Evolutionary conservation across 2,888 invertebrate genomes (phyloP).

Genomic region (Oxytorus armatus): DNA sequence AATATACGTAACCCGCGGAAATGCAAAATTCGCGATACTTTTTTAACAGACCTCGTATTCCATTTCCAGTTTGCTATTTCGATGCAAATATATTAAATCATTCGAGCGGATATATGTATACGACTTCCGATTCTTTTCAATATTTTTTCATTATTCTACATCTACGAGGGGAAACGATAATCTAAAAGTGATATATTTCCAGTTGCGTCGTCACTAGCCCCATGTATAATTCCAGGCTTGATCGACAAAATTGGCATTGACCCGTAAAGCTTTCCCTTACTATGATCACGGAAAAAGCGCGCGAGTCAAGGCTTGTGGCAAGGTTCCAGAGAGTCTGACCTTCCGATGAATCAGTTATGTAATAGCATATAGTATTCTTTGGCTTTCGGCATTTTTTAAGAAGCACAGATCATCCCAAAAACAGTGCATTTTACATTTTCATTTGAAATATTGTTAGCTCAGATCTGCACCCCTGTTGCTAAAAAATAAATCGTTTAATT

Average conservation of each 20-base stretch:
- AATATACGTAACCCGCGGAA: too few relatives aligned
- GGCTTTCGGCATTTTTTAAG: not conserved
- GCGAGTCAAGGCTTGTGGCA: slow-evolving; percentile 77
- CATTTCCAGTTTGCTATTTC: not conserved
- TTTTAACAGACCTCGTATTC: not conserved
- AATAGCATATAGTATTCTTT: slow-evolving; percentile 8
- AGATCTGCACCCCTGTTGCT: too few relatives aligned
- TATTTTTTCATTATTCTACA: slow-evolving; percentile 23
- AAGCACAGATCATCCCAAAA: not conserved
- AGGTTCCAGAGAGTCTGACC: slow-evolving; percentile 72
- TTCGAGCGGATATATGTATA: not conserved
- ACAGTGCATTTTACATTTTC: too few relatives aligned
- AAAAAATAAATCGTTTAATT: too few relatives aligned
- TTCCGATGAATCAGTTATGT: slow-evolving; percentile 66
- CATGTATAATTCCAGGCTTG: slow-evolving; percentile 4
- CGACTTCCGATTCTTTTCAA: slow-evolving; percentile 11
- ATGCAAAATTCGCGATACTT: not conserved
- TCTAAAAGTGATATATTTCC: slow-evolving; percentile 12
- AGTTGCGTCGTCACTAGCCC: not conserved
- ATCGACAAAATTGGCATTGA: slow-evolving; percentile 73
- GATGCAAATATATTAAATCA: not conserved
- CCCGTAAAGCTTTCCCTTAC: slow-evolving; percentile 69
- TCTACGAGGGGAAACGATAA: slow-evolving; percentile 3
- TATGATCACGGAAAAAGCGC: slow-evolving; percentile 57
- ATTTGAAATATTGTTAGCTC: too few relatives aligned